Evolutionary conservation across 2,797 vertebrate species (phyloP).

Genomic region (Poeciliopsis infans): DNA sequence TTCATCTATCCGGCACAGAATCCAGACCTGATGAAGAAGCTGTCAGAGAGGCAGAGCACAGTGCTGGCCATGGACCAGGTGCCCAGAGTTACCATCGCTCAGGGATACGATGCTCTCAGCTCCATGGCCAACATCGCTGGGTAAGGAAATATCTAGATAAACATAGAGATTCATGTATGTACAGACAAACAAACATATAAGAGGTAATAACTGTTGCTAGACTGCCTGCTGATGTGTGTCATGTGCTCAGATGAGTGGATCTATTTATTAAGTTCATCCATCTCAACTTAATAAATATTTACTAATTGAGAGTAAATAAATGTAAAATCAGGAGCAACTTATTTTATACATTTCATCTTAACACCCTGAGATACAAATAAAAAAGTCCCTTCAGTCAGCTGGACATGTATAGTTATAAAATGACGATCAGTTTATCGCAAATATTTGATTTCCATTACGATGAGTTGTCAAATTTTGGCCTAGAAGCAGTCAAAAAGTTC

Average conservation of each 20-base stretch:
- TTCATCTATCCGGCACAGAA: constrained; percentile 85
- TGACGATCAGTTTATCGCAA: background rate
- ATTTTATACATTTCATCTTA: background rate
- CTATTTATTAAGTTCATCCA: background rate
- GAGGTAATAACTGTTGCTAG: background rate
- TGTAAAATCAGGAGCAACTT: too few relatives aligned
- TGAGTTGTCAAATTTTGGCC: background rate
- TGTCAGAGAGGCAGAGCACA: constrained; percentile 73
- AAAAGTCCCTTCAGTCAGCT: background rate
- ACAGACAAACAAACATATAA: background rate
- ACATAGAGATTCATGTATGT: background rate
- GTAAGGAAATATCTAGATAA: constrained; percentile 43
- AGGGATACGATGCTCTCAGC: constrained; percentile 83
- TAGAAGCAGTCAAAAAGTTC: background rate
- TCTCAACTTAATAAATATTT: background rate
- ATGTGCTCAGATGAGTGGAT: background rate
- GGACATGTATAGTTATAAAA: background rate
- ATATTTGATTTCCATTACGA: background rate
- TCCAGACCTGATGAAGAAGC: constrained; percentile 76
- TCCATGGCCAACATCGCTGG: constrained; percentile 84
- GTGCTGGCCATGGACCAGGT: constrained; percentile 85
- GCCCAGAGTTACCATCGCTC: constrained; percentile 85
- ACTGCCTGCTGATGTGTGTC: background rate
- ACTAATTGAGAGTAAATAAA: background rate
- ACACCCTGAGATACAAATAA: background rate